Evolutionary conservation across 2,888 invertebrate species (phyloP).

Genomic region (Cyaniris semiargus): DNA sequence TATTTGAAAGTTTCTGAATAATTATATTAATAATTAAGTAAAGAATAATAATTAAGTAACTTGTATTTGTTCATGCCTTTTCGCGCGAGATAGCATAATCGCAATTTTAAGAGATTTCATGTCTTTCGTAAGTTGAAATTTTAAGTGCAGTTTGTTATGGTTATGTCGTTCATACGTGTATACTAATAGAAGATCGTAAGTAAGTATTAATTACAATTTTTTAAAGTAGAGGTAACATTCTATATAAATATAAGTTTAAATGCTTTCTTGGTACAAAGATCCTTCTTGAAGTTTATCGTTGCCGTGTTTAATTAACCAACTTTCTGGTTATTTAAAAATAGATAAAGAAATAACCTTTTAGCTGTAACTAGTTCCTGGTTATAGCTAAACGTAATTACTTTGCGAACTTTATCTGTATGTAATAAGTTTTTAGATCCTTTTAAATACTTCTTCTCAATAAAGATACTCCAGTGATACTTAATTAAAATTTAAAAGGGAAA

Average conservation of each 20-base stretch:
- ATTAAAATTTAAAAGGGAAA: not conserved
- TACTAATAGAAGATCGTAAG: no score
- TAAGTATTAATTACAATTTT: no score
- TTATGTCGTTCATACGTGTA: not conserved
- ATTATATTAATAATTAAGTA: no score
- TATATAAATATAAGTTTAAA: no score
- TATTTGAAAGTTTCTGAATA: constrained; percentile 24
- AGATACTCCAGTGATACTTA: constrained; percentile 8
- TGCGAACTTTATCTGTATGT: not conserved
- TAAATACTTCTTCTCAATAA: not conserved
- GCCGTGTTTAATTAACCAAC: not conserved
- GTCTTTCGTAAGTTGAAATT: not conserved
- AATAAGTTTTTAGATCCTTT: constrained; percentile 1
- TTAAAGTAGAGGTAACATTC: no score
- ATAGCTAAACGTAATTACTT: not conserved
- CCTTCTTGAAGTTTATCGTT: not conserved
- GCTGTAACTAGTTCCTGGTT: not conserved
- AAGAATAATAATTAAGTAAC: constrained; percentile 13
- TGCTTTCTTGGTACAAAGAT: no score
- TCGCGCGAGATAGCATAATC: not conserved
- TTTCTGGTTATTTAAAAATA: not conserved
- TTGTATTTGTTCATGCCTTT: not conserved
- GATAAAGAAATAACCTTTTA: not conserved
- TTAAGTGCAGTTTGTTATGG: not conserved
- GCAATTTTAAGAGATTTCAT: not conserved